These are phyloP conservation scores for Euphonia xanthogaster DNA, from an alignment of 2,797 vertebrate genomes.

Conservation along the genomic window DNA sequence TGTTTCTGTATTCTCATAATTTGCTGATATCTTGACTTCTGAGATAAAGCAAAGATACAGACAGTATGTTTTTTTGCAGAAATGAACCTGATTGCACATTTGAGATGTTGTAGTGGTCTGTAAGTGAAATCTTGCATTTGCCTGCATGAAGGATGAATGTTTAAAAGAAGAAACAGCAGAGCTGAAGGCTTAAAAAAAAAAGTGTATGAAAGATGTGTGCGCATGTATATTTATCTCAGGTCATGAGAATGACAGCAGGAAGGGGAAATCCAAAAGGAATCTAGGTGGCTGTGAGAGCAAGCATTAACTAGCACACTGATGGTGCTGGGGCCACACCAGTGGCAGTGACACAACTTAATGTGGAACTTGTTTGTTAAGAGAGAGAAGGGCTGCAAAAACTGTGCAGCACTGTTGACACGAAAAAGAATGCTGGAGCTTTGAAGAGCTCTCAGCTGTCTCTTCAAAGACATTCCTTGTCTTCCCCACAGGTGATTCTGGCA, in stretches of 20 bases:
- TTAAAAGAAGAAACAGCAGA: neutral
- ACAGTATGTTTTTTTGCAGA: neutral
- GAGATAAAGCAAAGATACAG: neutral
- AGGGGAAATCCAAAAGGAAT: neutral
- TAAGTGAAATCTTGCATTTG: neutral
- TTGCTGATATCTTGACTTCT: neutral
- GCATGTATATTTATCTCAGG: rapidly evolving
- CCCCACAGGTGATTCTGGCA: neutral
- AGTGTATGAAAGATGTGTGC: rapidly evolving
- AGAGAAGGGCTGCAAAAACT: neutral
- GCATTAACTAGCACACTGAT: neutral
- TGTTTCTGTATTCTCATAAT: neutral
- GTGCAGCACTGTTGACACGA: rapidly evolving
- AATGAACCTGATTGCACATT: neutral
- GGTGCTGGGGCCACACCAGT: rapidly evolving
- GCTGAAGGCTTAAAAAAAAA: neutral
- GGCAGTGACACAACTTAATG: neutral
- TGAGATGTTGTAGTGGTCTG: neutral
- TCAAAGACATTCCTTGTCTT: neutral
- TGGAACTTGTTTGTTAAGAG: neutral
- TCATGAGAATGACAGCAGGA: neutral
- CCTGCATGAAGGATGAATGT: neutral
- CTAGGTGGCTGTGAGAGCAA: neutral
- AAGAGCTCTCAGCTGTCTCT: neutral
- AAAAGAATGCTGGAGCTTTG: neutral